These are phyloP conservation scores for Tipula unca DNA, from an alignment of 2,888 invertebrate species.

Conservation along the genomic window DNA sequence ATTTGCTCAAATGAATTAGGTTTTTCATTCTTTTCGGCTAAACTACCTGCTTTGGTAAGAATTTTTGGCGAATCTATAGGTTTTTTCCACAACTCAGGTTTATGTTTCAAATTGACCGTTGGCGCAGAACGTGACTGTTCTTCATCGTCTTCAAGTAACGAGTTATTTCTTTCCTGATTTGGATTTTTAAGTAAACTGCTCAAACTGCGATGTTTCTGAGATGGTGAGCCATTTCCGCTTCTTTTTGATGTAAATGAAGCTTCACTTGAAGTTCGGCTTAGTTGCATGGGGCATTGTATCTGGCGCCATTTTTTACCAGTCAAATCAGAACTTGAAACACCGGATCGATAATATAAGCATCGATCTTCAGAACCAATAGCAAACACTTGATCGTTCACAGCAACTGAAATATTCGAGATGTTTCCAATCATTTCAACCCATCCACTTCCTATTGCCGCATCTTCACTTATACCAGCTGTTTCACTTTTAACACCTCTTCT, in stretches of 20 bases:
- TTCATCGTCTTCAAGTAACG: constrained; percentile 44
- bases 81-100: constrained; percentile 40
- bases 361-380: constrained; percentile 78
- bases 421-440: constrained; percentile 88
- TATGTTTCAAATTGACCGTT: constrained; percentile 55
- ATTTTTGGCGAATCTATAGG: constrained; percentile 38
- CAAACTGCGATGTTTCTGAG: constrained; percentile 61
- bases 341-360: constrained; percentile 68
- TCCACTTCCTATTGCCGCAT: constrained; percentile 67
- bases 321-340: constrained; percentile 62
- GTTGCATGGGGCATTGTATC: constrained; percentile 70
- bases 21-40: constrained; percentile 35
- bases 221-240: constrained; percentile 44
- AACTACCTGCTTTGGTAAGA: constrained; percentile 32
- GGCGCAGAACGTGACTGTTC: constrained; percentile 67
- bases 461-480: constrained; percentile 61
- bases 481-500: constrained; percentile 64
- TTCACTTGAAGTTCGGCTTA: constrained; percentile 73
- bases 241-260: constrained; percentile 56
- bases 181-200: constrained; percentile 45
- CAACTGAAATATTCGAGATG: constrained; percentile 75
- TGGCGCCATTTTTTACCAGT: constrained; percentile 83
- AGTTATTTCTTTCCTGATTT: constrained; percentile 39
- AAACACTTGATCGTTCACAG: constrained; percentile 82
- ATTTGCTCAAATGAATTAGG: constrained; percentile 27